Conservation (phyloP, 1,140 invertebrate genomes). For the Ceratosolen solmsi region DNA sequence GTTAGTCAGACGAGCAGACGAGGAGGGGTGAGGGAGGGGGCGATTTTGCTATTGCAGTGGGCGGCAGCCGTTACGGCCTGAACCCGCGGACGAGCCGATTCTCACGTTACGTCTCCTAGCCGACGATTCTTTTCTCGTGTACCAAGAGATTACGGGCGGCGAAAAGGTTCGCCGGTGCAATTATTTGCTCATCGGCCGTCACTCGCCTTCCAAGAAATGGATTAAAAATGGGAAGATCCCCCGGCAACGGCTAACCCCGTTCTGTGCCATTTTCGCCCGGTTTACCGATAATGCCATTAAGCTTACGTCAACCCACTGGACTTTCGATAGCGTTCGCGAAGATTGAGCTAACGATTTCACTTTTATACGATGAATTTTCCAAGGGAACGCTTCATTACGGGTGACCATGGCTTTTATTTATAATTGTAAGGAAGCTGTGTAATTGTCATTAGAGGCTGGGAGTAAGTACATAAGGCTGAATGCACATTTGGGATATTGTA, state of each 20-base stretch:
- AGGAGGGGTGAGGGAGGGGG: too few relatives aligned
- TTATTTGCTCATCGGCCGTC: not conserved
- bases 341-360: not conserved
- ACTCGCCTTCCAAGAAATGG: too few relatives aligned
- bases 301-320: not conserved
- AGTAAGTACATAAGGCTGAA: too few relatives aligned
- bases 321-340: not conserved
- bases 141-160: not conserved
- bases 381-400: too few relatives aligned
- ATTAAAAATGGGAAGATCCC: not conserved
- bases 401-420: too few relatives aligned
- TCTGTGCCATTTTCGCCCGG: not conserved
- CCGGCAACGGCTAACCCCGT: too few relatives aligned
- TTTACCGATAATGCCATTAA: too few relatives aligned
- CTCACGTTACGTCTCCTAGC: slow-evolving; percentile 34
- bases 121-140: not conserved
- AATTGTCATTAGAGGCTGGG: too few relatives aligned
- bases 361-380: not conserved
- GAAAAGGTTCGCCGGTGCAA: not conserved
- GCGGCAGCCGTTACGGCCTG: slow-evolving; percentile 23
- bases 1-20: not conserved
- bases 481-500: too few relatives aligned
- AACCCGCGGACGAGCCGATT: slow-evolving; percentile 11
- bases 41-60: slow-evolving; percentile 21
- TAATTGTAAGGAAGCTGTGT: too few relatives aligned